Base-by-base conservation (phyloP, 2,797 vertebrate genomes). In the Rhodeus uyekii region DNA sequence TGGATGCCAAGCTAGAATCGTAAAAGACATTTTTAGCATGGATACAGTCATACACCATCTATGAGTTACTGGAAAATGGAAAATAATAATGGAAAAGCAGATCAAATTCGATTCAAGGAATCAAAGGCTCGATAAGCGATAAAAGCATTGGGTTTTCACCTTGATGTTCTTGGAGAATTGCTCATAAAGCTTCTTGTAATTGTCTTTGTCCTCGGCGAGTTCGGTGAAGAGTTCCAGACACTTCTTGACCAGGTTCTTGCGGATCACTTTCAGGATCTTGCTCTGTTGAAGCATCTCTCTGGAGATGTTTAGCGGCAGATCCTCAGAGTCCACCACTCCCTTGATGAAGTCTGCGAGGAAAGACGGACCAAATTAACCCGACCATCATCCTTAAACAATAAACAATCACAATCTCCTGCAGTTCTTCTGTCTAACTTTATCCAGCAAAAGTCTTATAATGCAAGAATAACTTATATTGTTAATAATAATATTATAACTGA, bases 211-310 rank as follows among this genome's bases (percentile, higher is more conserved):
- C 77, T 97, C 96, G 0, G 96, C 90, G 81, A 97, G 81, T 83
- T 97, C 96, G 0, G 94, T 95, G 89, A 99, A 99, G 2, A 99
- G 96, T 18, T 99, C 98, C 32, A 99, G 29, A 85, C 96, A 98
- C 88, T 99, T 99, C 90, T 99, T 99, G 48, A 99, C 98, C 87
- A 99, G 91, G 87, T 99, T 99, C 92, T 99, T 99, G 68, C 98
- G 92, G 83, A 99, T 99, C 13, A 99, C 97, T 80, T 99, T 99
- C 68, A 99, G 91, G 88, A 99, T 99, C 88, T 99, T 99, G 93
- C 98, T 99, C 84, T 99, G 97, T 83, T 99, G 98, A 82, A 99
- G 90, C 97, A 97, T 99, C 91, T 99, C 98, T 93, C 98, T 95
- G 85, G 98, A 99, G 90, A 99, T 99, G 65, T 97, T 97, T 38